A percentile compares a stretch with the other conserved stretches of the same genome.
Conservation (phyloP, 2,888 invertebrate species). For the Agrotis segetum region DNA sequence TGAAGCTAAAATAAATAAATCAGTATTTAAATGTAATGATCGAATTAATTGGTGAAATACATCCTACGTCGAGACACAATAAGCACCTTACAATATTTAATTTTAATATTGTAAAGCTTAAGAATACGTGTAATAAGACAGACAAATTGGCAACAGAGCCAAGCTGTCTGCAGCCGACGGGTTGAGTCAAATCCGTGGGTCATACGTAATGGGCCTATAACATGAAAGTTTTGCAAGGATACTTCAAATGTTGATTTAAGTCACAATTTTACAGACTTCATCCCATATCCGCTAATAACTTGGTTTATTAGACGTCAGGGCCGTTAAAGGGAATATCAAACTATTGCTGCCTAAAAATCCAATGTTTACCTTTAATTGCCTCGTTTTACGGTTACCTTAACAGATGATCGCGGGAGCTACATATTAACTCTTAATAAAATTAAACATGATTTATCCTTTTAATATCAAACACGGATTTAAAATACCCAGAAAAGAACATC, state of each 20-base stretch:
- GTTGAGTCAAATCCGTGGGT: background rate
- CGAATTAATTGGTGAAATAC: too few species aligned
- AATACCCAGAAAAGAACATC: background rate
- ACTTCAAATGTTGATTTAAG: background rate
- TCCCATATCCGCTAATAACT: too few species aligned
- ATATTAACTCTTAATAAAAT: too few species aligned
- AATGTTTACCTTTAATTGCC: too few species aligned
- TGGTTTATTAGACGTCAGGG: too few species aligned
- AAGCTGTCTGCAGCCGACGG: slow-evolving; percentile 34
- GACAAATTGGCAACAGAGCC: background rate
- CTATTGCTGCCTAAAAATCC: too few species aligned
- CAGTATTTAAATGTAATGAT: too few species aligned
- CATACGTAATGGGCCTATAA: slow-evolving; percentile 39
- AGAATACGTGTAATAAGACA: background rate
- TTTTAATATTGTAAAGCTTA: too few species aligned
- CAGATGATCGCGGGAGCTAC: too few species aligned
- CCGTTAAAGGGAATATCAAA: too few species aligned
- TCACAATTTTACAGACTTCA: background rate
- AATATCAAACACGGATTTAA: background rate
- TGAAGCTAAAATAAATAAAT: too few species aligned
- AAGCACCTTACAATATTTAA: background rate
- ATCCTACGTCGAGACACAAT: background rate
- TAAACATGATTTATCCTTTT: background rate
- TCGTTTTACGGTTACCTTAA: too few species aligned
- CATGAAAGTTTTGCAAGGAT: background rate